Evolutionary conservation across 2,113 vertebrate species (phyloP).

Genomic region (Corythornis cristatus): DNA sequence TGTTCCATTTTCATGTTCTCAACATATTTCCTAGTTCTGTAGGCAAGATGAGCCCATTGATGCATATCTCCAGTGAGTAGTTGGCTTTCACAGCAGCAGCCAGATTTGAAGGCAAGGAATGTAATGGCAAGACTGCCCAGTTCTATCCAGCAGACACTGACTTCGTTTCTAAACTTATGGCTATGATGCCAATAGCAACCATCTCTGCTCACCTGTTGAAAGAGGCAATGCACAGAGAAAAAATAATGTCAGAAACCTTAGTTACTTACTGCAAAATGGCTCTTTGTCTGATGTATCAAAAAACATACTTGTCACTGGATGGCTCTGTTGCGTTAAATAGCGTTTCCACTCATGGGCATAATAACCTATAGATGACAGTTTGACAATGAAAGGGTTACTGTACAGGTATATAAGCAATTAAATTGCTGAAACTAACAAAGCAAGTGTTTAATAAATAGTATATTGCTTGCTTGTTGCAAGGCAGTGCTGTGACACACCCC

Average conservation of each 20-base stretch:
- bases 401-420: neutral
- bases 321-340: conserved; percentile 74
- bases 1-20: neutral
- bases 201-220: neutral
- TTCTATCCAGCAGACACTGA: neutral
- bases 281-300: conserved; percentile 84
- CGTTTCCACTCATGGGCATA: conserved; percentile 84
- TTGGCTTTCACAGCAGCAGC: neutral
- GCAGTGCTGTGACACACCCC: neutral
- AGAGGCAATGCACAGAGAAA: neutral
- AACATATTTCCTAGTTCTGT: neutral
- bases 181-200: neutral
- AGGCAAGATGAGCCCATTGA: neutral
- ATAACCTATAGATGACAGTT: conserved; percentile 80
- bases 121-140: neutral
- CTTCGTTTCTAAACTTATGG: neutral
- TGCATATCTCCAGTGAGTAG: neutral
- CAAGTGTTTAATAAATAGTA: neutral
- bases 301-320: conserved; percentile 79
- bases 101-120: neutral
- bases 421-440: neutral
- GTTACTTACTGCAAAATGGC: conserved; percentile 89
- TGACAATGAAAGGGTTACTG: neutral
- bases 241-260: neutral
- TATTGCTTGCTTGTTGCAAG: neutral